Conservation (phyloP, 2,797 vertebrate genomes). For the Leptodactylus fallax region DNA sequence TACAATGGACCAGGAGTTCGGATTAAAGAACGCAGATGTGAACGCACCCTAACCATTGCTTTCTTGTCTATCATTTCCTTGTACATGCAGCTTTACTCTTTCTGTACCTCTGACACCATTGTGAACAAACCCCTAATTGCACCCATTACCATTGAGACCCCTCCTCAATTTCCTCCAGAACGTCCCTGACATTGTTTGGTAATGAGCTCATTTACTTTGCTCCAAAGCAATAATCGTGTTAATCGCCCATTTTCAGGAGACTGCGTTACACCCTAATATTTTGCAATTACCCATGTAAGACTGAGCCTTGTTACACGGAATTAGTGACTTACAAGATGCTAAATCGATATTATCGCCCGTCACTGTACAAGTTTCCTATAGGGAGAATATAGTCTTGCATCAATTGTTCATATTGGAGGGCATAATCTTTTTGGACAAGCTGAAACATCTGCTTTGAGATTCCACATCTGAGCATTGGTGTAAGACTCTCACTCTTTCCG, state of each 20-base stretch:
- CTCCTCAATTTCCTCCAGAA: background rate
- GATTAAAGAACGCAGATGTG: no score
- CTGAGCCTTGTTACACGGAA: constrained; percentile 12
- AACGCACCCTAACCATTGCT: no score
- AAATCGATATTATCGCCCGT: background rate
- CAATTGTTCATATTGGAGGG: background rate
- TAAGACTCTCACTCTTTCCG: background rate
- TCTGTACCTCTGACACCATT: background rate
- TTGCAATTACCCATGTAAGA: constrained; percentile 8
- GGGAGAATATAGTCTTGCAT: constrained; percentile 13
- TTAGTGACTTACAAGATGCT: constrained; percentile 12
- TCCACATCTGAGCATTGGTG: background rate
- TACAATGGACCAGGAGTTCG: no score
- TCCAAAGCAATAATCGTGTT: background rate
- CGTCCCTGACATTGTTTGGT: background rate
- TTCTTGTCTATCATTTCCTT: background rate
- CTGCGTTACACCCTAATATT: constrained; percentile 43
- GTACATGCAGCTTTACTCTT: background rate
- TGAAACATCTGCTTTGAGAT: background rate
- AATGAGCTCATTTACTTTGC: background rate
- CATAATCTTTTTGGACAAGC: background rate
- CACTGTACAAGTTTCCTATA: background rate
- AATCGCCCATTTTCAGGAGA: constrained; percentile 24
- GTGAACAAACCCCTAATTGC: background rate
- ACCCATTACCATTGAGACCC: background rate